Percentiles rank a stretch among this genome's conserved stretches.
Evolutionary conservation across 2,113 vertebrate genomes (phyloP).

Genomic region (Zosterops pallidus): DNA sequence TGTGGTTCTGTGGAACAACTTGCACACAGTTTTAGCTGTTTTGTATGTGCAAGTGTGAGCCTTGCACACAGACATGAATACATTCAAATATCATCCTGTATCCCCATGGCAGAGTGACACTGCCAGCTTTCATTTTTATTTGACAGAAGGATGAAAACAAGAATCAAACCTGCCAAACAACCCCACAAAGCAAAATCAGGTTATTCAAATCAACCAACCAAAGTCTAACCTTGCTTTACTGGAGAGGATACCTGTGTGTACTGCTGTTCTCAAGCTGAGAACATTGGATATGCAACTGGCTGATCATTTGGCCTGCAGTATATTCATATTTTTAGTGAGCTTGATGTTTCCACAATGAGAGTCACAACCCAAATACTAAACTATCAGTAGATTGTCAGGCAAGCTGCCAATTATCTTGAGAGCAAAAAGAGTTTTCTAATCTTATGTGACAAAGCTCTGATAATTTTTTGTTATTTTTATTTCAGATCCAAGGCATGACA

Average conservation of each 20-base stretch:
- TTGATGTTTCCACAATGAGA: neutral
- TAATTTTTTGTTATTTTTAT: neutral
- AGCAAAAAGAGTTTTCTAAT: neutral
- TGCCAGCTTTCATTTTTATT: neutral
- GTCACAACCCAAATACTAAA: neutral
- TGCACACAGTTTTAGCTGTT: neutral
- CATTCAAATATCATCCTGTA: neutral
- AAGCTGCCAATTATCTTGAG: neutral
- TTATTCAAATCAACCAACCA: neutral
- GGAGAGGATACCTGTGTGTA: neutral
- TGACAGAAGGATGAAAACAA: neutral
- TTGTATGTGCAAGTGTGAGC: neutral
- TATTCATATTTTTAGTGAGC: neutral
- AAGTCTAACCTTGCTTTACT: neutral
- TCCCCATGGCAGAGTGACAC: neutral
- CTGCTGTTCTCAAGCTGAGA: neutral
- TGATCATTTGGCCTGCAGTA: neutral
- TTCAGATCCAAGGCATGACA: slow-evolving; percentile 82
- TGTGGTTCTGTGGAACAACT: neutral
- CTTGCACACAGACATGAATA: neutral
- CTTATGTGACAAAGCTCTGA: neutral
- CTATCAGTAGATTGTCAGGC: neutral
- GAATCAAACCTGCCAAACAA: neutral
- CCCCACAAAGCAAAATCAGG: neutral
- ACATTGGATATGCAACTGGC: neutral